A percentile compares a stretch with the other conserved stretches of the same genome.
phyloP scores from a whole-genome alignment of 2,888 invertebrate species.

The Operophtera brumata region DNA sequence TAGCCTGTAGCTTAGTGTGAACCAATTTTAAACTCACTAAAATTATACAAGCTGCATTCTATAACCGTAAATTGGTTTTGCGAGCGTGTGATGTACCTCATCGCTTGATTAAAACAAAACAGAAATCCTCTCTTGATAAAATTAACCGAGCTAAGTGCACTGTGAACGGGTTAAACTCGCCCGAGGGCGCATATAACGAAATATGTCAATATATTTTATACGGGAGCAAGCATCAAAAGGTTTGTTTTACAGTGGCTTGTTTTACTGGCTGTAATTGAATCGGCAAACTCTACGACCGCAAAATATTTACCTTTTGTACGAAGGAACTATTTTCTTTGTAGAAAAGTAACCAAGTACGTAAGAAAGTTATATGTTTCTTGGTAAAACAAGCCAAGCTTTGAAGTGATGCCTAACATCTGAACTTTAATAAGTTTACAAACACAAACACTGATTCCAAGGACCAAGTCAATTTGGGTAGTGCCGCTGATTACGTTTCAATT shows the following conservation, averaged over 20 bases:
- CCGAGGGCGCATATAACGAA: slow-evolving; percentile 31
- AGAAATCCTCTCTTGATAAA: slow-evolving; percentile 42
- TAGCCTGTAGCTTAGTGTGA: background rate
- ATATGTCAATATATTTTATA: slow-evolving; percentile 58
- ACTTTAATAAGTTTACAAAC: background rate
- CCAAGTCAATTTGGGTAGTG: background rate
- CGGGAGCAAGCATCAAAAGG: slow-evolving; percentile 53
- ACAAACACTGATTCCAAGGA: background rate
- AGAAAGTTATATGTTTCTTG: too few species aligned
- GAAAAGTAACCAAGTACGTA: too few species aligned
- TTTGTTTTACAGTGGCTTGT: slow-evolving; percentile 62
- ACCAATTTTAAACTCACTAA: background rate
- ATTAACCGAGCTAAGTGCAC: slow-evolving; percentile 44
- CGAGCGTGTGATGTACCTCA: slow-evolving; percentile 16
- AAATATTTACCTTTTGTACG: slow-evolving; percentile 47
- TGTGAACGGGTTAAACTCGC: slow-evolving; percentile 37
- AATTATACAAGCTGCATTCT: too few species aligned
- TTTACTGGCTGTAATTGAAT: slow-evolving; percentile 64
- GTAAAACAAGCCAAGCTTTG: slow-evolving; percentile 9
- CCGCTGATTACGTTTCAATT: too few species aligned
- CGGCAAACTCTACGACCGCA: slow-evolving; percentile 59
- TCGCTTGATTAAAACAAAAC: slow-evolving; percentile 36
- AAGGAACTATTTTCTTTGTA: slow-evolving; percentile 2
- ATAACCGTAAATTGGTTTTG: slow-evolving; percentile 4
- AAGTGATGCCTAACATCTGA: background rate